phyloP scores from a whole-genome alignment of 2,797 vertebrate genomes.

The Lepidocolaptes lacrymiger region DNA sequence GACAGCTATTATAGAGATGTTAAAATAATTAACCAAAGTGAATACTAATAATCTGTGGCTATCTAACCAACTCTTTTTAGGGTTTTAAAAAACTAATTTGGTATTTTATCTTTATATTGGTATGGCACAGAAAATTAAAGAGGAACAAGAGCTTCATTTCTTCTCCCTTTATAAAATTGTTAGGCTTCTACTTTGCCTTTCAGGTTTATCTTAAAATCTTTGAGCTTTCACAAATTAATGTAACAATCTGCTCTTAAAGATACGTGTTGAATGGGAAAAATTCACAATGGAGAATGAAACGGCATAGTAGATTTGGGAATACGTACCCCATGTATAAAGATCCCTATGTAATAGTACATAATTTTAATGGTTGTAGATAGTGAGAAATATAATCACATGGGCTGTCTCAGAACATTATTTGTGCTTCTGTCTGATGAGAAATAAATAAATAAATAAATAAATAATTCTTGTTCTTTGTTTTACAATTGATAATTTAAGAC shows the following conservation, averaged over 20 bases:
- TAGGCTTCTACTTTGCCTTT: background rate
- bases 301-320: background rate
- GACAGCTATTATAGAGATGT: background rate
- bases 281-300: background rate
- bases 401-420: background rate
- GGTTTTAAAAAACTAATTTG: background rate
- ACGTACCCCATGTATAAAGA: background rate
- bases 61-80: background rate
- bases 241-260: background rate
- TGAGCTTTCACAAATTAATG: background rate
- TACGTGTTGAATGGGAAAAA: background rate
- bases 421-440: background rate
- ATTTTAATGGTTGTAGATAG: background rate
- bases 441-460: background rate
- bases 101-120: background rate
- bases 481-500: background rate
- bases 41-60: background rate
- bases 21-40: background rate
- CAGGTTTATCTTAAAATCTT: background rate
- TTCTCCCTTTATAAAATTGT: background rate
- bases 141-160: background rate
- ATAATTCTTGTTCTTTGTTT: background rate
- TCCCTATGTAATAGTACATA: background rate
- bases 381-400: background rate
- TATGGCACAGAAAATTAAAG: background rate